Evolutionary conservation across 2,113 vertebrate genomes (phyloP), one percentile per base, ranked within the genome.

Genomic region (Indri indri): DNA sequence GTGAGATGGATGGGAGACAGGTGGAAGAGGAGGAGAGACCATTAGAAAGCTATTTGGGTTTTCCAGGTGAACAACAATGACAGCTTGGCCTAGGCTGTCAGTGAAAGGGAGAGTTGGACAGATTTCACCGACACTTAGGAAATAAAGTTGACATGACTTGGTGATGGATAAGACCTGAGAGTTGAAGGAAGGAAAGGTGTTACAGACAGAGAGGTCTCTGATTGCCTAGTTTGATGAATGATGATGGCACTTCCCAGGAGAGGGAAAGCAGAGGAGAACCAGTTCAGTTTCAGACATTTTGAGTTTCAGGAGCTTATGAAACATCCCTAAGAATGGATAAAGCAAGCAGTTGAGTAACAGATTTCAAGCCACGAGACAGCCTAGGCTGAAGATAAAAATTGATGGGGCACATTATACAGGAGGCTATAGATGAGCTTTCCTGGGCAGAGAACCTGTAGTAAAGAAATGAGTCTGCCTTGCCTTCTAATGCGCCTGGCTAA

Each of bases 191-290:
- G 4, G 11, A n/a, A 25, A 79, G 9, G 6, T 25, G n/a, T 27
- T 3, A 34, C 90, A 9, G 4, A 45, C 61, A 65, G 45, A 52
- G 25, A 70, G 18, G 30, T 71, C 37, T 90, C 42, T 47, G 22
- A 63, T 5, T 18, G 23, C n/a, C 3, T 3, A n/a, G 37, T 47
- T 5, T 18, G 5, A 37, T 11, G 16, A 70, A 61, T 0, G 2
- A n/a, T 5, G 12, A 25, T 20, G 7, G 22, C 34, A 52, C 65
- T 74, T 90, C 66, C 65, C 34, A 2, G 25, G 37, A 23, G 4
- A 32, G 2, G 32, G 22, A 82, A 4, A 40, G 16, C 20, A 59
- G 40, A 59, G 50, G 27, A 34, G 6, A 88, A 65, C 6, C 30
- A 74, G 30, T 50, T 66, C 50, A 8, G 4, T 42, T 23, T 54